phyloP scores from a whole-genome alignment of 1,140 invertebrate genomes.

The Matsumurasca onukii region DNA sequence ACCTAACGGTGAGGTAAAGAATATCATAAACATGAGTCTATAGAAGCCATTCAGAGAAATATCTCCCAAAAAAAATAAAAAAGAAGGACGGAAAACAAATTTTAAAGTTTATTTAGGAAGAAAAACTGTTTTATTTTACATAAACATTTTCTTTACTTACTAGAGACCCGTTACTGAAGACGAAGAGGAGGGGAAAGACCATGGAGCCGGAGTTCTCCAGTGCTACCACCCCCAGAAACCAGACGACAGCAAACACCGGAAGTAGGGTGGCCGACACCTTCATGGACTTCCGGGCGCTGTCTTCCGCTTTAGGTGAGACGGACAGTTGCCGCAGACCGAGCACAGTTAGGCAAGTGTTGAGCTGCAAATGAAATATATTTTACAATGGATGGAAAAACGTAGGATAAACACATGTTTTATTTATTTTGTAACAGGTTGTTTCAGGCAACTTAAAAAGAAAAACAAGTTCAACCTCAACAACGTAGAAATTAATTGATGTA shows the following conservation, averaged over 20 bases:
- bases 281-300: constrained; percentile 52
- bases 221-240: constrained; percentile 69
- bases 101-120: not conserved
- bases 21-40: no score
- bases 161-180: constrained; percentile 38
- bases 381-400: no score
- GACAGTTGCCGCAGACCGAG: constrained; percentile 45
- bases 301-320: constrained; percentile 44
- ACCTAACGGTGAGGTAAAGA: no score
- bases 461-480: no score
- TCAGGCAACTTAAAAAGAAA: no score
- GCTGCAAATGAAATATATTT: no score
- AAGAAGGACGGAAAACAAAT: not conserved
- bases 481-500: no score
- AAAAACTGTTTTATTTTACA: not conserved
- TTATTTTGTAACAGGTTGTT: no score
- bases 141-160: constrained; percentile 29
- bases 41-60: no score
- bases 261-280: constrained; percentile 58
- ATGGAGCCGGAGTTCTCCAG: constrained; percentile 57
- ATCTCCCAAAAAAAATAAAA: not conserved
- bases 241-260: constrained; percentile 61
- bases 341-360: constrained; percentile 51
- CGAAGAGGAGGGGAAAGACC: constrained; percentile 38
- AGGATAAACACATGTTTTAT: no score